Evolutionary conservation across 2,888 invertebrate species (phyloP).

Genomic region (Leucophora obtusa): DNA sequence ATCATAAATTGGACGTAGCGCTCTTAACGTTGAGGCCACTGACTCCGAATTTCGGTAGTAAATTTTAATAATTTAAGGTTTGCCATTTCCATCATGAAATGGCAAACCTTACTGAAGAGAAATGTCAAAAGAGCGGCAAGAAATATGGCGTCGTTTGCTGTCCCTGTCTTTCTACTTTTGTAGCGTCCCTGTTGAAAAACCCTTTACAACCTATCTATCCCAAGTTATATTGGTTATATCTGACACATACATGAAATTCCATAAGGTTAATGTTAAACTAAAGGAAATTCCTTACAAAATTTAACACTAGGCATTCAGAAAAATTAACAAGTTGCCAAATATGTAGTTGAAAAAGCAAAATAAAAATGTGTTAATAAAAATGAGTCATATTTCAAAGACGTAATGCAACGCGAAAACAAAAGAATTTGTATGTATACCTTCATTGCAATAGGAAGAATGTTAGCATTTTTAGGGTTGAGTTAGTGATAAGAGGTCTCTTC

Average conservation of each 20-base stretch:
- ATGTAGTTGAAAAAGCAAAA: neutral
- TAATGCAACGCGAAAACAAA: neutral
- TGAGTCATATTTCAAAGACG: constrained; percentile 31
- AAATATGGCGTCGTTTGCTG: no score
- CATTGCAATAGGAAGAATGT: neutral
- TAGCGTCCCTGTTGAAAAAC: neutral
- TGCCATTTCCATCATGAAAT: no score
- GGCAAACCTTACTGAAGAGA: no score
- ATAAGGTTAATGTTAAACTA: constrained; percentile 41
- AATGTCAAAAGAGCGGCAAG: no score
- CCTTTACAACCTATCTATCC: constrained; percentile 1
- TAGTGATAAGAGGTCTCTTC: neutral
- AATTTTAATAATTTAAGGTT: no score
- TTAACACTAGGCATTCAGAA: constrained; percentile 73
- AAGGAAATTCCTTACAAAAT: constrained; percentile 78
- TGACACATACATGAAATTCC: constrained; percentile 29
- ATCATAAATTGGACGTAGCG: no score
- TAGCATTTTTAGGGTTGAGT: constrained; percentile 25
- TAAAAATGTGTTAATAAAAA: constrained; percentile 50
- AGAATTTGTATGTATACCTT: neutral
- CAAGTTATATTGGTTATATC: constrained; percentile 3
- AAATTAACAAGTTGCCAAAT: neutral
- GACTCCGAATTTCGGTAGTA: no score
- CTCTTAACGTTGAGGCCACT: no score
- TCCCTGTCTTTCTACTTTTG: no score